phyloP scores from a whole-genome alignment of 2,797 vertebrate species.

The Anguilla anguilla region DNA sequence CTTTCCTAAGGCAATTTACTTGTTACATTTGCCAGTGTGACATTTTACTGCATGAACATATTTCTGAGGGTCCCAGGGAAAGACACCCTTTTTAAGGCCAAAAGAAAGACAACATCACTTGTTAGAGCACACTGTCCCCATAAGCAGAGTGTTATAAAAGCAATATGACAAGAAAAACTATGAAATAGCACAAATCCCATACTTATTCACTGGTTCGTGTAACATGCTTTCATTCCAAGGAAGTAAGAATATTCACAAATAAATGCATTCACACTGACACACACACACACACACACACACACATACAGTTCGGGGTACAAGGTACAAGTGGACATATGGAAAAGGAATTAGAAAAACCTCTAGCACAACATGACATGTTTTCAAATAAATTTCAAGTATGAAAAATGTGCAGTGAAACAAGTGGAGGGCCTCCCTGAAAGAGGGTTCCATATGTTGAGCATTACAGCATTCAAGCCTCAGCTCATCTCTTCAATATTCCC shows the following conservation, averaged over 20 bases:
- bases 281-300: conserved; percentile 12
- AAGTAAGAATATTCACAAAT: neutral
- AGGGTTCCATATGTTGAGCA: neutral
- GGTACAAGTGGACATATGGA: conserved; percentile 10
- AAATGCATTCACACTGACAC: neutral
- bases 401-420: neutral
- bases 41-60: neutral
- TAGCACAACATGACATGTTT: conserved; percentile 17
- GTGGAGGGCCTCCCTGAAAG: neutral
- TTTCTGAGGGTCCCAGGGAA: neutral
- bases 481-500: neutral
- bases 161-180: neutral
- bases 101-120: neutral
- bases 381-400: conserved; percentile 25
- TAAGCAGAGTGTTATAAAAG: neutral
- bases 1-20: neutral
- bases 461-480: neutral
- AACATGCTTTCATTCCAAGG: neutral
- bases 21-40: neutral
- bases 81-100: neutral
- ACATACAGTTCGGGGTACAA: neutral
- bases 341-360: conserved; percentile 19
- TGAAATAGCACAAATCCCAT: neutral
- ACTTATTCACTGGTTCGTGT: neutral
- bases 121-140: neutral